Conservation (phyloP, 2,797 vertebrate species). For the Phalloptychus januarius region DNA sequence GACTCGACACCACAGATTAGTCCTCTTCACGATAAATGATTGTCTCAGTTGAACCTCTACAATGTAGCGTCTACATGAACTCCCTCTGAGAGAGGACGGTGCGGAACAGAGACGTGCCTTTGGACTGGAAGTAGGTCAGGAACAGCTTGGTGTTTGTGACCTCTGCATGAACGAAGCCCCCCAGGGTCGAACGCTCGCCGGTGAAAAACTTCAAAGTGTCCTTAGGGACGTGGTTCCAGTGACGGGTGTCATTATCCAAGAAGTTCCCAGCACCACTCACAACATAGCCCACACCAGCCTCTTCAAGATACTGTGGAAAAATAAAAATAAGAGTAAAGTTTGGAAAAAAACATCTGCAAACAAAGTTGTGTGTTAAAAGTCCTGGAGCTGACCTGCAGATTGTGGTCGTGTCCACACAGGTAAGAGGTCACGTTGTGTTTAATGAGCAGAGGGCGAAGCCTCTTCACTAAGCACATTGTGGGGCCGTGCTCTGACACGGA, state of each 20-base stretch:
- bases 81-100: constrained; percentile 80
- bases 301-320: constrained; percentile 83
- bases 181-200: constrained; percentile 80
- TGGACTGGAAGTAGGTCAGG: constrained; percentile 87
- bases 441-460: constrained; percentile 83
- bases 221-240: constrained; percentile 81
- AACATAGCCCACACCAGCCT: constrained; percentile 83
- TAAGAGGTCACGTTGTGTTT: constrained; percentile 88
- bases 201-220: constrained; percentile 89
- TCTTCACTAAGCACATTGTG: constrained; percentile 84
- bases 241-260: constrained; percentile 83
- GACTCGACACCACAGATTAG: neutral
- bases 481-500: constrained; percentile 92
- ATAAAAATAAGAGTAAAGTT: neutral
- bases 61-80: constrained; percentile 30
- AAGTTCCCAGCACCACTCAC: constrained; percentile 95
- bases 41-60: neutral
- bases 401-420: constrained; percentile 93
- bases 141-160: constrained; percentile 79
- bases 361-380: neutral
- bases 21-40: fast-evolving
- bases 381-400: constrained; percentile 85
- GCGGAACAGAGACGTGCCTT: constrained; percentile 88
- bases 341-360: neutral
- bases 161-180: constrained; percentile 88